Evolutionary conservation across 2,113 vertebrate genomes (phyloP).

Genomic region (Agelaius tricolor): DNA sequence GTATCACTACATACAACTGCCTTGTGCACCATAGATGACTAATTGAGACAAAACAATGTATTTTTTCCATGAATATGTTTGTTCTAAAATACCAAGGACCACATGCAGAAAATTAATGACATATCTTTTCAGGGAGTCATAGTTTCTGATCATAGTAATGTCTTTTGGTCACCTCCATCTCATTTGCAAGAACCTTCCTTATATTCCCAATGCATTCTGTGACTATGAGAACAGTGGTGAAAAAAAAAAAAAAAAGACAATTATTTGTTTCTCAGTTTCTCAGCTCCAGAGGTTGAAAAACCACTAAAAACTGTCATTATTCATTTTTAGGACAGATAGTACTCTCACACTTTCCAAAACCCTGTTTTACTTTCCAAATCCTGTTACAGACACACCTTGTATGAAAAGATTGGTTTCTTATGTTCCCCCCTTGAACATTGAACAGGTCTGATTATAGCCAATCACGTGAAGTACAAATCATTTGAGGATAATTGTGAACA

Average conservation of each 20-base stretch:
- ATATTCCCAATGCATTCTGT: background rate
- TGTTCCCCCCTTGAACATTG: background rate
- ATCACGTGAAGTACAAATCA: background rate
- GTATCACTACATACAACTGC: background rate
- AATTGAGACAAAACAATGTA: background rate
- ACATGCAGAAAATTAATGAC: background rate
- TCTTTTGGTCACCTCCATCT: background rate
- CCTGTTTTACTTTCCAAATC: background rate
- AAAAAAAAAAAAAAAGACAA: rapidly evolving
- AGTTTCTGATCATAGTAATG: background rate
- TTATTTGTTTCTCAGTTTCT: background rate
- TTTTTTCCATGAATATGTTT: background rate
- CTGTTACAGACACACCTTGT: background rate
- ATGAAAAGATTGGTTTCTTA: background rate
- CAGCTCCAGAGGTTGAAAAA: background rate
- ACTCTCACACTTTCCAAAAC: no score
- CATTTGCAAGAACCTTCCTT: background rate
- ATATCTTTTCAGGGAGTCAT: background rate
- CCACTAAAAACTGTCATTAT: background rate
- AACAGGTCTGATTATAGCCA: background rate
- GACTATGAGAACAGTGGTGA: background rate
- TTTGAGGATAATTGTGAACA: background rate
- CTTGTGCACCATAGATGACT: background rate
- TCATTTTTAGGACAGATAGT: background rate
- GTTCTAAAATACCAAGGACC: background rate